Percentiles rank a stretch among this genome's conserved stretches.
Evolutionary conservation across 2,113 vertebrate species (phyloP).

Genomic region (Elanoides forficatus): DNA sequence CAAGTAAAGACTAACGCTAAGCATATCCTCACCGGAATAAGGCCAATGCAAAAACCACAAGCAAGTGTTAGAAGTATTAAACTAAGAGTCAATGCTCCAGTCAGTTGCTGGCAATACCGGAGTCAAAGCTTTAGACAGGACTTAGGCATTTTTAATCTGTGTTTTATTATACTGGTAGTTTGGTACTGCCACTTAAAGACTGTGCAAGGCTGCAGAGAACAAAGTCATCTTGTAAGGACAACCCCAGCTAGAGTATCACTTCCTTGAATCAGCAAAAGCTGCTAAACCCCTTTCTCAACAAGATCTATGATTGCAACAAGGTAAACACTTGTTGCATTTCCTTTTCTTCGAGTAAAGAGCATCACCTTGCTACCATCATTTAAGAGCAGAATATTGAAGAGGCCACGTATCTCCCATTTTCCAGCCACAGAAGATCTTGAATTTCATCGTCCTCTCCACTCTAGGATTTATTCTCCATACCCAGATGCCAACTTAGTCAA

Average conservation of each 20-base stretch:
- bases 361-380: neutral
- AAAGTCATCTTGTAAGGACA: neutral
- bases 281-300: neutral
- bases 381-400: neutral
- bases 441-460: neutral
- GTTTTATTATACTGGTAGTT: neutral
- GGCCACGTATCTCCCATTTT: neutral
- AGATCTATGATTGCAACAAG: neutral
- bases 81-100: neutral
- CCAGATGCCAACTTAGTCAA: neutral
- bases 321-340: neutral
- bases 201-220: neutral
- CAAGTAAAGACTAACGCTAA: rapidly evolving
- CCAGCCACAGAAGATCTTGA: neutral
- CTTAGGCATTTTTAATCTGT: neutral
- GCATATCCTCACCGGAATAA: neutral
- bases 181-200: too few species aligned
- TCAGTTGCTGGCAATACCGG: neutral
- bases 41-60: neutral
- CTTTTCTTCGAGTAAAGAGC: neutral
- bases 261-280: neutral
- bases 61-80: neutral
- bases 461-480: neutral
- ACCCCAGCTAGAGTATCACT: neutral
- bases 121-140: neutral